Evolutionary conservation across 2,797 vertebrate genomes (phyloP).

Genomic region (Lepus townsendii): DNA sequence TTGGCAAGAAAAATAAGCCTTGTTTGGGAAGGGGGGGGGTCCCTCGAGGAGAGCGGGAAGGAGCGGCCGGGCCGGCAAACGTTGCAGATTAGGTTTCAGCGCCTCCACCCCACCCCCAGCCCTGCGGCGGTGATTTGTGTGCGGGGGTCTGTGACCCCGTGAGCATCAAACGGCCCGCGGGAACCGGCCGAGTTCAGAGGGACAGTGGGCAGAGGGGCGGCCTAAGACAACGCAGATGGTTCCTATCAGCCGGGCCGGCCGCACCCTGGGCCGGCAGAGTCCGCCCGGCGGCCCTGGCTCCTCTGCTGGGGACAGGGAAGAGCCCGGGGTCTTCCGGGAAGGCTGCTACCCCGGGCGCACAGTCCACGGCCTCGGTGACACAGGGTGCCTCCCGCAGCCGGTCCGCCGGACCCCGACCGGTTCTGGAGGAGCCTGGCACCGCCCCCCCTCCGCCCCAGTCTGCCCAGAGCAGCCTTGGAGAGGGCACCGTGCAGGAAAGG

Average conservation of each 20-base stretch:
- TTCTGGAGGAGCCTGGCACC: neutral
- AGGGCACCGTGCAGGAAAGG: neutral
- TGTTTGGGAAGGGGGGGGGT: slow-evolving; percentile 82
- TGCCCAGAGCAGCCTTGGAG: neutral
- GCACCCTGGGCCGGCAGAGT: slow-evolving; percentile 59
- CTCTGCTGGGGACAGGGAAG: neutral
- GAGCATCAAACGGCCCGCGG: slow-evolving; percentile 95
- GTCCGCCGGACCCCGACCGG: neutral
- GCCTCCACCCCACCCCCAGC: slow-evolving; percentile 88
- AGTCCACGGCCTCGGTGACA: neutral
- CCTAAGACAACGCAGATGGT: slow-evolving; percentile 96
- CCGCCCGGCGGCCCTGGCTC: slow-evolving; percentile 26
- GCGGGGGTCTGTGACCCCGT: slow-evolving; percentile 94
- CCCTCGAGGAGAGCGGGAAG: slow-evolving; percentile 56
- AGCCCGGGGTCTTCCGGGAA: neutral
- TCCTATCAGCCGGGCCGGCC: slow-evolving; percentile 90
- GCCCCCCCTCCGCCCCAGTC: neutral
- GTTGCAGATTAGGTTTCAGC: slow-evolving; percentile 96
- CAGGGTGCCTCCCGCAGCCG: neutral
- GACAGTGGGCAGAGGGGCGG: slow-evolving; percentile 91
- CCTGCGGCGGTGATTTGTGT: slow-evolving; percentile 97
- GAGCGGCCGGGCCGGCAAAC: slow-evolving; percentile 86
- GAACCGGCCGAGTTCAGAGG: slow-evolving; percentile 95
- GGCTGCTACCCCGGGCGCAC: neutral
- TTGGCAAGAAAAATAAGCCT: slow-evolving; percentile 92